These are phyloP conservation scores for Ramphastos sulfuratus DNA, from an alignment of 2,113 vertebrate genomes.

Conservation along the genomic window DNA sequence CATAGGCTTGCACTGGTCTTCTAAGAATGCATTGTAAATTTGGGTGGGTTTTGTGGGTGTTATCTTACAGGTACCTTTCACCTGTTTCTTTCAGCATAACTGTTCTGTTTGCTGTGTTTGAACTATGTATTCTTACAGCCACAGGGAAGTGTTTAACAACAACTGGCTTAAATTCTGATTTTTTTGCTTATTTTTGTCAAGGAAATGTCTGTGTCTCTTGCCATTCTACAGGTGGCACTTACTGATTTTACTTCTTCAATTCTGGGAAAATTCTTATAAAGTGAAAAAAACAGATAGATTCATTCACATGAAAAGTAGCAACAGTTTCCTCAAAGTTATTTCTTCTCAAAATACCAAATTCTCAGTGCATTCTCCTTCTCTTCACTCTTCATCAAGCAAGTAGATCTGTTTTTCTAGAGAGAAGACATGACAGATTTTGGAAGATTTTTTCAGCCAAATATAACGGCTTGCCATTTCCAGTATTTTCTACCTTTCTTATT, in stretches of 20 bases:
- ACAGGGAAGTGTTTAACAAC: neutral
- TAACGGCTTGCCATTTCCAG: neutral
- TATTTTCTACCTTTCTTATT: neutral
- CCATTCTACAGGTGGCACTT: neutral
- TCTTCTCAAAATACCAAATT: neutral
- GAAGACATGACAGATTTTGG: neutral
- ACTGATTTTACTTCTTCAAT: neutral
- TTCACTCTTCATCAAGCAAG: neutral
- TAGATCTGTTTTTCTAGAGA: neutral
- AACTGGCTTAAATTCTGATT: neutral
- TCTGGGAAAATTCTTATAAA: neutral
- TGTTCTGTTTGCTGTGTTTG: neutral
- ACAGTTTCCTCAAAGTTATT: neutral
- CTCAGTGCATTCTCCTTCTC: neutral
- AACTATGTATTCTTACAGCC: neutral
- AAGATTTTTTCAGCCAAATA: conserved; percentile 7
- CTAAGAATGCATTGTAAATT: neutral
- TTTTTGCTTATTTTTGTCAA: neutral
- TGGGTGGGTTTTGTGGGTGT: neutral
- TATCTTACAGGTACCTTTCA: neutral
- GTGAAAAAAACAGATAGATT: neutral
- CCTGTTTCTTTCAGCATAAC: neutral
- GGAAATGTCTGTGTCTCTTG: neutral
- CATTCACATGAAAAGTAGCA: neutral
- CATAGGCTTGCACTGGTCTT: neutral